phyloP scores from a whole-genome alignment of 2,113 vertebrate genomes.

The Spea bombifrons region DNA sequence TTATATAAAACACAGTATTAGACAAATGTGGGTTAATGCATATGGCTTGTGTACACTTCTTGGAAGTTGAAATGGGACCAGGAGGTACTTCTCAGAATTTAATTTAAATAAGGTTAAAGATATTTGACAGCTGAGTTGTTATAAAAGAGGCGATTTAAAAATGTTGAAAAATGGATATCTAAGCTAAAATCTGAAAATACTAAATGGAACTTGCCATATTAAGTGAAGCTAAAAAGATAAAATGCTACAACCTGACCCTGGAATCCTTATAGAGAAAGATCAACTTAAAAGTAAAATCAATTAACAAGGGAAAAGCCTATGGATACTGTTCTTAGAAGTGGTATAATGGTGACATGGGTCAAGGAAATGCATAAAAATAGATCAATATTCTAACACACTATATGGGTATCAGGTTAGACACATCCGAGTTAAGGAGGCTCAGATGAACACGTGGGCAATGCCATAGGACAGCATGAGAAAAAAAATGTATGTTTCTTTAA shows the following conservation, averaged over 20 bases:
- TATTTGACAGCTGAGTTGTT: too few species aligned
- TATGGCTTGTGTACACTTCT: too few species aligned
- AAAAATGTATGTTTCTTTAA: background rate
- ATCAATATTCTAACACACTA: conserved; percentile 39
- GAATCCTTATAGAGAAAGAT: background rate
- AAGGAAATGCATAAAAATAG: conserved; percentile 42
- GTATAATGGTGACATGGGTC: conserved; percentile 38
- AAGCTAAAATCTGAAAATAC: too few species aligned
- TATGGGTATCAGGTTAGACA: conserved; percentile 26
- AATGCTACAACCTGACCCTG: background rate
- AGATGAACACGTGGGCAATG: conserved; percentile 15
- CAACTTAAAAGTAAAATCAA: conserved; percentile 24
- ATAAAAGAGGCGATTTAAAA: too few species aligned
- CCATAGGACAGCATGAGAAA: background rate
- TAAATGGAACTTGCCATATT: background rate
- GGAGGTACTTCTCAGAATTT: too few species aligned
- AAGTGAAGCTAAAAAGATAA: background rate
- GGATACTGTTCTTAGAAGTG: conserved; percentile 27
- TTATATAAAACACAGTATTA: too few species aligned
- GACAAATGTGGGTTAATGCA: too few species aligned
- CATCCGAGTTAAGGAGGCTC: conserved; percentile 11
- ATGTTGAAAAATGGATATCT: too few species aligned
- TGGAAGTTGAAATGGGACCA: too few species aligned
- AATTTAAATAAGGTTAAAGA: too few species aligned
- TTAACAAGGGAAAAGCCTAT: conserved; percentile 5